A percentile compares a stretch with the other conserved stretches of the same genome.
phyloP scores from a whole-genome alignment of 2,797 vertebrate genomes.

The Momotus momota region DNA sequence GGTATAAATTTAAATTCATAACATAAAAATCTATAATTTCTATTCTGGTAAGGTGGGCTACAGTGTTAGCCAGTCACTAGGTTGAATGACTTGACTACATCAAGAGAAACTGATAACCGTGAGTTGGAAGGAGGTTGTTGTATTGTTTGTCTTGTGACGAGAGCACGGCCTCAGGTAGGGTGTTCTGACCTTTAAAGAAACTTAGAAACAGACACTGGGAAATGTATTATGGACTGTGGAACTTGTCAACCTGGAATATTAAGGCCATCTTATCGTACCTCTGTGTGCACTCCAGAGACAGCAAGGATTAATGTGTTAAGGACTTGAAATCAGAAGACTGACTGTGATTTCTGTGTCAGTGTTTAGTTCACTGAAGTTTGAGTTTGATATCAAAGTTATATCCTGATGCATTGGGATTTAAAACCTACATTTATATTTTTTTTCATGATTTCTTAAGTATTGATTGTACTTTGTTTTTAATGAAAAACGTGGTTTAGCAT shows the following conservation, averaged over 20 bases:
- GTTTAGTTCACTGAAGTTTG: neutral
- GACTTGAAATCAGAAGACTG: neutral
- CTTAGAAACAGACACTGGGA: neutral
- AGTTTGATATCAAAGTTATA: neutral
- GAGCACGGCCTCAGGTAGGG: neutral
- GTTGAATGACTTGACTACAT: neutral
- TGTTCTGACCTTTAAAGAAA: neutral
- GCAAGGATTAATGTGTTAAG: accelerated
- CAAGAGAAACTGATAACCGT: neutral
- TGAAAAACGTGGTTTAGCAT: neutral
- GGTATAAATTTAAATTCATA: neutral
- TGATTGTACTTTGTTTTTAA: neutral
- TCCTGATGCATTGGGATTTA: neutral
- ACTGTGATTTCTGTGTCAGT: neutral
- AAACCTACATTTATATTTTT: neutral
- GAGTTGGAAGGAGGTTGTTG: neutral
- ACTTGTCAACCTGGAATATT: neutral
- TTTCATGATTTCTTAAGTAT: neutral
- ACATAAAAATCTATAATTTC: neutral
- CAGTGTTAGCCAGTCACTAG: neutral
- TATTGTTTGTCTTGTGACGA: neutral
- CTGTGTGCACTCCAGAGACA: neutral
- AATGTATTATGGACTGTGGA: neutral
- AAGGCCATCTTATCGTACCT: neutral
- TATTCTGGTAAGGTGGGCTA: neutral